Evolutionary conservation across 2,797 vertebrate genomes (phyloP).

Genomic region (Macropodus opercularis): DNA sequence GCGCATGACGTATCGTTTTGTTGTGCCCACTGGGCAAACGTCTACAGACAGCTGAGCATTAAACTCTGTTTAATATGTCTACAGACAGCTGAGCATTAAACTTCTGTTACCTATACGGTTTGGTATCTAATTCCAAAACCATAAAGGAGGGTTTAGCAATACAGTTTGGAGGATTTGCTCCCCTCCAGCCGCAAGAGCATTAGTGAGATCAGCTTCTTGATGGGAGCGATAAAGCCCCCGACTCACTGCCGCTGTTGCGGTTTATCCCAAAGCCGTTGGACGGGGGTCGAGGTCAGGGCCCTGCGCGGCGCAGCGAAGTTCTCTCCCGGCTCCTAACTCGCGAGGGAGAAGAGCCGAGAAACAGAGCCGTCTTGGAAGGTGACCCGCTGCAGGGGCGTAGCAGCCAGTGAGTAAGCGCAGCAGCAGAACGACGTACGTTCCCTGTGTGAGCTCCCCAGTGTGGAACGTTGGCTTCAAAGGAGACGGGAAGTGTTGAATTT

Average conservation of each 20-base stretch:
- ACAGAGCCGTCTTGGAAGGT: no score
- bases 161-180: not conserved
- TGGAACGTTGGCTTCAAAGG: no score
- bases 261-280: not conserved
- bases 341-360: no score
- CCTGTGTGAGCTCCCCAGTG: no score
- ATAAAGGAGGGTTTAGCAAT: not conserved
- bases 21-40: not conserved
- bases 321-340: not conserved
- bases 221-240: not conserved
- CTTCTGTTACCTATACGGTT: not conserved
- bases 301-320: not conserved
- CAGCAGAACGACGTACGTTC: no score
- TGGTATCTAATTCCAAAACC: not conserved
- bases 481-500: no score
- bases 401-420: no score
- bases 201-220: not conserved
- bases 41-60: not conserved
- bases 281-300: not conserved
- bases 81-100: not conserved
- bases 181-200: not conserved
- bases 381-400: no score
- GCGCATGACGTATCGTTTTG: not conserved
- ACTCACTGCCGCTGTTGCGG: not conserved
- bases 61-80: not conserved